Percentiles rank a stretch among this genome's conserved stretches.
Evolutionary conservation across 2,797 vertebrate genomes (phyloP).

Genomic region (Enoplosus armatus): DNA sequence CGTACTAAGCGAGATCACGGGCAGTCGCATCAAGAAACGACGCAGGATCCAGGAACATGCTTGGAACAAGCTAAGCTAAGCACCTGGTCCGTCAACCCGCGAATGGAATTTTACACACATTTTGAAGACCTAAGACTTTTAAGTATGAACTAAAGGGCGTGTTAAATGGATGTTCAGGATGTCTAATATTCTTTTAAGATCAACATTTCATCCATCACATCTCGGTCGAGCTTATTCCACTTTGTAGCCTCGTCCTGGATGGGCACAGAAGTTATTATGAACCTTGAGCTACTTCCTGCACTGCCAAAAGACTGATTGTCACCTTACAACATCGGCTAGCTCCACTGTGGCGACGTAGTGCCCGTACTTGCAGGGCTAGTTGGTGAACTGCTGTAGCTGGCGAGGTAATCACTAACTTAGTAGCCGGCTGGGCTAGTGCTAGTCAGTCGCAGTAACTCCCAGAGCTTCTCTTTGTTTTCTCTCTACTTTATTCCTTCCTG

Average conservation of each 20-base stretch:
- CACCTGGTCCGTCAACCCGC: background rate
- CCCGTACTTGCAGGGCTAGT: background rate
- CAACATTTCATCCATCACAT: too few relatives aligned
- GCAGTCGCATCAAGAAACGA: background rate
- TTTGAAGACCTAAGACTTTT: too few relatives aligned
- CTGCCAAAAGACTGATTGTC: background rate
- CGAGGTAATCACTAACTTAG: background rate
- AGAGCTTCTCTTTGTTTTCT: background rate
- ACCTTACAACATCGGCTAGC: background rate
- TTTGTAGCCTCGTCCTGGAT: background rate
- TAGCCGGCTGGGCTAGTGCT: background rate
- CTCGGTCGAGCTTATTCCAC: background rate
- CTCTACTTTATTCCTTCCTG: background rate
- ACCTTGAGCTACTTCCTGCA: background rate
- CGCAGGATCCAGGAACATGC: background rate
- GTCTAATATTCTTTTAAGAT: background rate
- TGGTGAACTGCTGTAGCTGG: background rate
- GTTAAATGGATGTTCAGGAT: too few relatives aligned
- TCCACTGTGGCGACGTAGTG: background rate
- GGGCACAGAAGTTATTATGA: background rate
- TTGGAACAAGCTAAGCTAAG: background rate
- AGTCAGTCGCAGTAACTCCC: background rate
- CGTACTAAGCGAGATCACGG: background rate
- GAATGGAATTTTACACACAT: background rate
- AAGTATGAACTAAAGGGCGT: too few relatives aligned